Base-by-base conservation (phyloP, 2,888 invertebrate genomes). In the Idaea biselata region DNA sequence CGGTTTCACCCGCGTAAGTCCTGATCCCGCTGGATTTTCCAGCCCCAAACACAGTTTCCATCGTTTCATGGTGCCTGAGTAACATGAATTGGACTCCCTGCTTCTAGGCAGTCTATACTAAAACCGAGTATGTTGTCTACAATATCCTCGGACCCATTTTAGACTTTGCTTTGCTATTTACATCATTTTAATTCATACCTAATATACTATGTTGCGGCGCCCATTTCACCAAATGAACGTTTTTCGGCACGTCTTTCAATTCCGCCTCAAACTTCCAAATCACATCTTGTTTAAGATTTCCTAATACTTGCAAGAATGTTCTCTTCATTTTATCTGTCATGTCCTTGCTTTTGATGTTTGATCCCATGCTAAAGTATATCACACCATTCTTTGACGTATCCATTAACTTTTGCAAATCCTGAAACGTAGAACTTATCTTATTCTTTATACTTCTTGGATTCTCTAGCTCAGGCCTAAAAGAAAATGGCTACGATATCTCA, bases 191-290 rank as follows among this genome's bases (percentile, higher is more conserved):
- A 7, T 44, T 61, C 73, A 77, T 62, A 84, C 84, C 75, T 31
- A 83, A 66, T 55, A 84, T 80, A 63, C 87, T 87, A 0, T 73
- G 78, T 58, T 89, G 89, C 14, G 88, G 88, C 14, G 88, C 87
- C 89, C 89, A 89, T 64, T 84, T 80, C 0, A 88, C 66, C 6
- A 89, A 66, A 61, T 84, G 81, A 0, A 89, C 78, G 66, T 89
- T 89, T 0, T 68, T 18, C 0, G 88, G 86, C 3, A 83, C 60
- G 59, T 81, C 74, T 0, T 74, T 60, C 25, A 85, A 55, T 6
- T 84, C 78, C 16, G 73, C 78, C 63, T 89, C 89, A 25, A 84
- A 88, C 66, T 89, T 89, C 89, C 89, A 89, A 17, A 89, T 78
- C 0, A 89, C 79, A 0, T 79, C 83, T 62, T 87, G 81, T 55